Evolutionary conservation across 1,140 invertebrate species (phyloP).

Genomic region (Halesus radiatus): DNA sequence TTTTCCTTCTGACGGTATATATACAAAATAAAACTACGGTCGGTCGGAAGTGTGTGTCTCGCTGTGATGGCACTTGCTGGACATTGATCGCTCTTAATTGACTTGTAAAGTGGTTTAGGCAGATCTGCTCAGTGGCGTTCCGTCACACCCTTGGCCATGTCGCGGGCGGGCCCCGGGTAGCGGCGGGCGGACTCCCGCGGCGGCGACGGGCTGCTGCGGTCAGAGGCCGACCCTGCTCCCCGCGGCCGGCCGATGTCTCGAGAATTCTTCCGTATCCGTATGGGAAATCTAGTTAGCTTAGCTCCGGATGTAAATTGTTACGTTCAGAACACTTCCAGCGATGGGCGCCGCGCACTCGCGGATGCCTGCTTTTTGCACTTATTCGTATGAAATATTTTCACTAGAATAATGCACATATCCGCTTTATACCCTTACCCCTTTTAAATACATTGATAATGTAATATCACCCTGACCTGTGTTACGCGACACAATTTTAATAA

Average conservation of each 20-base stretch:
- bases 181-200: constrained; percentile 47
- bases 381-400: no score
- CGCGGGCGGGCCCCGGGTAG: constrained; percentile 47
- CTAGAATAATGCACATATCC: no score
- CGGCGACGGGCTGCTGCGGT: constrained; percentile 26
- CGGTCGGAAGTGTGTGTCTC: constrained; percentile 54
- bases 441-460: no score
- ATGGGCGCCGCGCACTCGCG: constrained; percentile 58
- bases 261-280: constrained; percentile 47
- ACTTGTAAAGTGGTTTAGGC: constrained; percentile 48
- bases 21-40: constrained; percentile 8
- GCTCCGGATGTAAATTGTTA: constrained; percentile 57
- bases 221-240: constrained; percentile 49
- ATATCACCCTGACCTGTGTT: no score
- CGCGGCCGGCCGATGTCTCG: constrained; percentile 43
- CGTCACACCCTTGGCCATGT: constrained; percentile 48
- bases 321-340: constrained; percentile 57
- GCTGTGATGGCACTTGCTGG: constrained; percentile 57
- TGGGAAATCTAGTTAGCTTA: constrained; percentile 55
- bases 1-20: not conserved
- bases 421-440: no score
- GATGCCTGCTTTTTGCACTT: constrained; percentile 56
- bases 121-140: constrained; percentile 58
- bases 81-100: constrained; percentile 56
- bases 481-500: no score